These are phyloP conservation scores for Zophobas atratus DNA, from an alignment of 1,140 invertebrate genomes.

Conservation along the genomic window DNA sequence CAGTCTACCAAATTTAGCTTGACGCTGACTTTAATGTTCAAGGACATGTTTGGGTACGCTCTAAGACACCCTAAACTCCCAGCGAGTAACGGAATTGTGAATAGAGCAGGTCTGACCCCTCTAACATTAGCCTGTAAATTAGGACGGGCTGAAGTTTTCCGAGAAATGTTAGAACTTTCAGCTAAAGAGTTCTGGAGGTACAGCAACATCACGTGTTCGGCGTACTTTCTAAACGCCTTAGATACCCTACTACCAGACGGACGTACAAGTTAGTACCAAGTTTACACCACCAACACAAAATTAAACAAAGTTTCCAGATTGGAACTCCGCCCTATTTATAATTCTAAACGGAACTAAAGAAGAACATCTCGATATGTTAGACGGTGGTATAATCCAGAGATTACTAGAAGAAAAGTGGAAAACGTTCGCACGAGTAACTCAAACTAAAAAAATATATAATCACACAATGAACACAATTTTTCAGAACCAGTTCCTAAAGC, in stretches of 20 bases:
- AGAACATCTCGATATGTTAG: constrained; percentile 98
- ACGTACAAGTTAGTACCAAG: constrained; percentile 85
- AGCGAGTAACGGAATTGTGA: constrained; percentile 91
- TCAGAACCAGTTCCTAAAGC: constrained; percentile 92
- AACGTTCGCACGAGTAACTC: constrained; percentile 92
- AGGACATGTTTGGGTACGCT: constrained; percentile 99
- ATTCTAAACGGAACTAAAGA: constrained; percentile 97
- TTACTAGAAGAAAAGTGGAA: constrained; percentile 99
- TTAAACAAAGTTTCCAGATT: constrained; percentile 79
- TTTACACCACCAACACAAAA: constrained; percentile 1
- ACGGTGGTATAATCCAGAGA: constrained; percentile 97
- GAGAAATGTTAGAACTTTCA: constrained; percentile 97
- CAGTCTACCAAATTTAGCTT: not conserved
- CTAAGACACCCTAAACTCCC: constrained; percentile 93
- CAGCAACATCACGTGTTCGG: constrained; percentile 99
- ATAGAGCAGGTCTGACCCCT: constrained; percentile 93
- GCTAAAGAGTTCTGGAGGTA: constrained; percentile 98
- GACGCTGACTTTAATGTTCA: constrained; percentile 49
- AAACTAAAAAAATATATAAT: not conserved
- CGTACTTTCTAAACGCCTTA: constrained; percentile 95
- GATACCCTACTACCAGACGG: constrained; percentile 96
- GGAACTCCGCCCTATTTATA: constrained; percentile 98
- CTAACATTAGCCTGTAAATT: constrained; percentile 96
- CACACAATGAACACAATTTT: constrained; percentile 50
- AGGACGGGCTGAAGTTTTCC: constrained; percentile 95